Evolutionary conservation across 2,888 invertebrate species (phyloP).

Genomic region (Caenorhabditis japonica): DNA sequence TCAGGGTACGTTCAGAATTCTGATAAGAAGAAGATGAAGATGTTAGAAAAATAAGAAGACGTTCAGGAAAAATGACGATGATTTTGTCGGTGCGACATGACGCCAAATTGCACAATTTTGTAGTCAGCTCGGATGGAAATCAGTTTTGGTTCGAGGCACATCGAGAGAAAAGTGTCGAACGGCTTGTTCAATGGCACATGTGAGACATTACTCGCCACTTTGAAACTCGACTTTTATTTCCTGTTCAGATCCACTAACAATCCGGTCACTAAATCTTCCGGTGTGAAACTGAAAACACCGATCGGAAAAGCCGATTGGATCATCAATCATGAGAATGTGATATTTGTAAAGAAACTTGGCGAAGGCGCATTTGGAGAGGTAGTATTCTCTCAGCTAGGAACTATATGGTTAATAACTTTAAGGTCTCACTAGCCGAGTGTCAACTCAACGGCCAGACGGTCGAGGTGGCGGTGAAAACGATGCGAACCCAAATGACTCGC

Average conservation of each 20-base stretch:
- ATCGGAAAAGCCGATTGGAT: slow-evolving; percentile 65
- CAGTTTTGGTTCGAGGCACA: slow-evolving; percentile 52
- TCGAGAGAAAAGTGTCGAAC: slow-evolving; percentile 53
- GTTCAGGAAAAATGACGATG: slow-evolving; percentile 61
- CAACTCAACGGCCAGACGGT: slow-evolving; percentile 43
- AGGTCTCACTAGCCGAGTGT: slow-evolving; percentile 65
- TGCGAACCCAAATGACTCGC: slow-evolving; percentile 63
- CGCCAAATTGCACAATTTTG: slow-evolving; percentile 61
- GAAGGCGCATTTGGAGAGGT: slow-evolving; percentile 74
- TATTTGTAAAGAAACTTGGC: slow-evolving; percentile 67
- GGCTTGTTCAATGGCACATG: slow-evolving; percentile 41
- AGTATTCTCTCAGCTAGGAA: neutral
- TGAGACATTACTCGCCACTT: neutral
- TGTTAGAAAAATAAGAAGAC: too few species aligned
- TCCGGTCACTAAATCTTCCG: slow-evolving; percentile 54
- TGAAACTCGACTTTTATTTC: neutral
- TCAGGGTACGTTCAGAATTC: slow-evolving; percentile 12
- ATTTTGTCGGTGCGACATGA: slow-evolving; percentile 61
- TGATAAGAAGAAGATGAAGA: too few species aligned
- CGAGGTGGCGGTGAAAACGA: slow-evolving; percentile 73
- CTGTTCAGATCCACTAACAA: slow-evolving; percentile 52
- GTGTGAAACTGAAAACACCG: slow-evolving; percentile 41
- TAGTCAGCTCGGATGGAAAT: slow-evolving; percentile 51
- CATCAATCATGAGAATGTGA: slow-evolving; percentile 67
- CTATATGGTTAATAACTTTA: neutral